Base-by-base conservation (phyloP, 2,888 invertebrate genomes). In the Lepidocyrtinus sp. region DNA sequence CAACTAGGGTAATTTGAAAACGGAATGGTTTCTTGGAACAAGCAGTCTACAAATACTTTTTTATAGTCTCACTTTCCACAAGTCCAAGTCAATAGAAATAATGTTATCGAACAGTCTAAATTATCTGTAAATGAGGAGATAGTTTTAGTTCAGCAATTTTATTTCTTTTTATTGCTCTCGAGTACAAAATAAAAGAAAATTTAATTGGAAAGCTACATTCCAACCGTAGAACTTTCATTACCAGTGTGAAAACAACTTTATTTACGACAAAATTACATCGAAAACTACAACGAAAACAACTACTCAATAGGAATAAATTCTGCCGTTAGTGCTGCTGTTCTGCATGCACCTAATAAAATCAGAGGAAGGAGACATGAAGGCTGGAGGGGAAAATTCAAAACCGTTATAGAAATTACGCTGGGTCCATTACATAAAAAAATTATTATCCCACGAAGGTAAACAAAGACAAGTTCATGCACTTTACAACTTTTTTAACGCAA, bases 271-370 rank as follows among this genome's bases (percentile, higher is more conserved):
- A n/a, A n/a, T n/a, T n/a, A n/a, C n/a, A n/a, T n/a, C n/a, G n/a
- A n/a, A n/a, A n/a, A n/a, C n/a, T n/a, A n/a, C n/a, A 17, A 50
- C 50, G 15, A 50, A 50, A 17, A 50, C 5, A 50, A 50, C 2
- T 50, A 50, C 50, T 36, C 21, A 50, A n/a, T 74, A 27, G 65
- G 65, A 73, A 65, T 3, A 71, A 45, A 63, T 65, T 27, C 36
- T 62, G 24, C 73, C 78, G 72, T 72, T 68, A 78, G 78, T 78
- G 78, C 73, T 78, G 78, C 78, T 78, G 63, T 45, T 59, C 1
- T 45, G 78, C 72, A 72, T 46, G 78, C 68, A 65, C 19, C 17
- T 5, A 5, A 36, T 19, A 7, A 65, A 65, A 26, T 45, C 19
- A 27, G 15, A 50, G 19, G 5, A 50, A 50, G 15, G 17, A 17